phyloP scores from a whole-genome alignment of 2,797 vertebrate species.

The Cossypha niveicapilla region DNA sequence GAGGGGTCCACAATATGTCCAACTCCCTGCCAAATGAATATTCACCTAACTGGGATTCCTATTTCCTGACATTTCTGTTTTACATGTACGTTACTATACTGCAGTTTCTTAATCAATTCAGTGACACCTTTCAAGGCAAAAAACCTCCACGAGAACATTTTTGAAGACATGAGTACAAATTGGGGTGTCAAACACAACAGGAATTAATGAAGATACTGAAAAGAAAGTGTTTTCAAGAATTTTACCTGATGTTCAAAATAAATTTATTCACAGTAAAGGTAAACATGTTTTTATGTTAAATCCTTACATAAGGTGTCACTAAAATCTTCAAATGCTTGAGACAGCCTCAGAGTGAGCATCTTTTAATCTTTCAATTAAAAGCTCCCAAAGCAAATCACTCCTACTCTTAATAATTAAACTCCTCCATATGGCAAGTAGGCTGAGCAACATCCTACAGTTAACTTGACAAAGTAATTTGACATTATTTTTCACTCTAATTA shows the following conservation, averaged over 20 bases:
- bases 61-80: background rate
- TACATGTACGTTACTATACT: background rate
- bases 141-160: background rate
- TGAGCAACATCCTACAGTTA: slow-evolving; percentile 40
- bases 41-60: background rate
- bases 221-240: background rate
- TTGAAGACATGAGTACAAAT: background rate
- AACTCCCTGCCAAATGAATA: background rate
- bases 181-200: background rate
- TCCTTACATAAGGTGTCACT: slow-evolving; percentile 19
- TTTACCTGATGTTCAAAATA: background rate
- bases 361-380: slow-evolving; percentile 56
- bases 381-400: slow-evolving; percentile 45
- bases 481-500: background rate
- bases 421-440: slow-evolving; percentile 60
- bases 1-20: background rate
- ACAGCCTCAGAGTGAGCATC: background rate
- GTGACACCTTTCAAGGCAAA: background rate
- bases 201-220: background rate
- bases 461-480: slow-evolving; percentile 43
- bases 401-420: slow-evolving; percentile 62
- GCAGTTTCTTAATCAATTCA: background rate
- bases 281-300: background rate
- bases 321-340: slow-evolving; percentile 5
- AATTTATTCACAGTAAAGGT: background rate